Evolutionary conservation across 2,797 vertebrate species (phyloP).

Genomic region (Triplophysa yarkandensis): DNA sequence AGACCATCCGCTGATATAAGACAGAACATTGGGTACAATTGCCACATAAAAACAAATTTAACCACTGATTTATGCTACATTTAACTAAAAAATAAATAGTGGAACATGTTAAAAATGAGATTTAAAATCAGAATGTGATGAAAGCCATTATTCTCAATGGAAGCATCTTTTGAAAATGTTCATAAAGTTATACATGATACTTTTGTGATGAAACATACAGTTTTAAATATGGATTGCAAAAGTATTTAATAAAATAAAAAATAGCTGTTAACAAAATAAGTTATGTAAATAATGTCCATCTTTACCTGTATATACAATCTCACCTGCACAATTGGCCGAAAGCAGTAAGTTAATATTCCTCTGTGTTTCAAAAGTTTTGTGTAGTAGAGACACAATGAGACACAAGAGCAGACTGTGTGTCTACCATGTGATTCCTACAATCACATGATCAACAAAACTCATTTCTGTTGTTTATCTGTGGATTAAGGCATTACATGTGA

Average conservation of each 20-base stretch:
- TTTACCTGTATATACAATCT: slow-evolving; percentile 17
- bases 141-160: not conserved
- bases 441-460: slow-evolving; percentile 31
- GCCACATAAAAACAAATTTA: not conserved
- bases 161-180: not conserved
- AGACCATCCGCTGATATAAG: not conserved
- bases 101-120: not conserved
- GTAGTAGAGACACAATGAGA: not conserved
- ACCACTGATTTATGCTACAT: not conserved
- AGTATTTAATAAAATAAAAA: not conserved
- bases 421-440: slow-evolving; percentile 29
- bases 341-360: not conserved
- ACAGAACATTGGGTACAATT: not conserved
- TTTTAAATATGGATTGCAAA: not conserved
- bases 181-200: not conserved
- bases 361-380: not conserved
- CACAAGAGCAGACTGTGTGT: slow-evolving; percentile 1
- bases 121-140: not conserved
- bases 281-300: not conserved
- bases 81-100: slow-evolving; percentile 1
- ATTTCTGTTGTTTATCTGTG: not conserved
- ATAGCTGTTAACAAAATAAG: not conserved
- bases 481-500: slow-evolving; percentile 15
- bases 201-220: not conserved
- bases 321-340: not conserved